Conservation (phyloP, 2,113 vertebrate genomes). For the Perca schrenkii region DNA sequence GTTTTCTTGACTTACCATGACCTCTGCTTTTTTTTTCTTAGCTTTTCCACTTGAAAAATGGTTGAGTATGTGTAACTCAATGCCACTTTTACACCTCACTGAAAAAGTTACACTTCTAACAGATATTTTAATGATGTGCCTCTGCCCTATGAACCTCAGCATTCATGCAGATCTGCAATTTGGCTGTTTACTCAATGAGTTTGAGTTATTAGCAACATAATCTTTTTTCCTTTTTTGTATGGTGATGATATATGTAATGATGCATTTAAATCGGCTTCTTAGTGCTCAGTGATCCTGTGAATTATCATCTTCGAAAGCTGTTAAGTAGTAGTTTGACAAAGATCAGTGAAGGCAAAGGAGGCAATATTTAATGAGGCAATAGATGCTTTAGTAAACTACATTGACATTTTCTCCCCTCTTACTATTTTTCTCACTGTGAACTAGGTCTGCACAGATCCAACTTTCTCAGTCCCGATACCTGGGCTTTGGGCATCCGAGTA, state of each 20-base stretch:
- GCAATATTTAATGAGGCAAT: background rate
- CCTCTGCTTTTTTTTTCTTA: slow-evolving; percentile 71
- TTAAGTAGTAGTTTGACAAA: slow-evolving; percentile 4
- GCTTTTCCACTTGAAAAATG: slow-evolving; percentile 81
- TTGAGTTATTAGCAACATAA: background rate
- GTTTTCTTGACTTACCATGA: slow-evolving; percentile 86
- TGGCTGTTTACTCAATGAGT: background rate
- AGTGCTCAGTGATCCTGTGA: background rate
- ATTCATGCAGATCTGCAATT: background rate
- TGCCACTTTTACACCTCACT: slow-evolving; percentile 77
- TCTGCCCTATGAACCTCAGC: slow-evolving; percentile 31
- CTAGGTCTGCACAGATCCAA: too few relatives aligned
- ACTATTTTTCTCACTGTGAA: background rate
- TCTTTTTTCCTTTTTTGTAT: background rate
- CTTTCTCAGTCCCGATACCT: too few relatives aligned
- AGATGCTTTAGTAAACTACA: background rate
- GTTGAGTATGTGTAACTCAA: slow-evolving; percentile 80
- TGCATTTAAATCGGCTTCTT: slow-evolving; percentile 6
- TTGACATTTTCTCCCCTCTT: background rate
- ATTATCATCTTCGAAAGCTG: background rate
- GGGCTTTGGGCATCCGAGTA: too few relatives aligned
- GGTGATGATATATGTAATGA: background rate
- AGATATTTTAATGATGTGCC: slow-evolving; percentile 60
- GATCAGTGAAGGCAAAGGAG: background rate
- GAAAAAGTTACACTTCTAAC: slow-evolving; percentile 64